Evolutionary conservation across 2,888 invertebrate genomes (phyloP).

Genomic region (Drosophila recens): DNA sequence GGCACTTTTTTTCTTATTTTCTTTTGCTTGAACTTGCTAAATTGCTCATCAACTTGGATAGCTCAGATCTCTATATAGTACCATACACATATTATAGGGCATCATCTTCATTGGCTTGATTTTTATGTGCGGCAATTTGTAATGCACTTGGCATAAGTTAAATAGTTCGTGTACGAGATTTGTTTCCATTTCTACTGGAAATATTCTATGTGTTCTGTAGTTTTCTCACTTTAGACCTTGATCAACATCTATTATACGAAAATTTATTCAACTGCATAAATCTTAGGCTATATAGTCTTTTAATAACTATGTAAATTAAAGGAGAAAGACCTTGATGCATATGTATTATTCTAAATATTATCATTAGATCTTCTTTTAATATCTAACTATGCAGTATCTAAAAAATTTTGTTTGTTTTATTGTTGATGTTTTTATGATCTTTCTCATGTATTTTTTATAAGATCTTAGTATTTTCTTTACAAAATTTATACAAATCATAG

Average conservation of each 20-base stretch:
- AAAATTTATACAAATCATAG: background rate
- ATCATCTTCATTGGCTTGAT: constrained; percentile 40
- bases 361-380: background rate
- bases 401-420: background rate
- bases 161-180: background rate
- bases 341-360: background rate
- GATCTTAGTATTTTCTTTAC: background rate
- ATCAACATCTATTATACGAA: constrained; percentile 11
- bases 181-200: background rate
- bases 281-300: background rate
- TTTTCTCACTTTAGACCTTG: constrained; percentile 6
- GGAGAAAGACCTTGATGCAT: background rate
- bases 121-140: constrained; percentile 43
- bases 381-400: background rate
- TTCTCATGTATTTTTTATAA: background rate
- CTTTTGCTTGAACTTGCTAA: constrained; percentile 70
- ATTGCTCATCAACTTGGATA: constrained; percentile 51
- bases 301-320: background rate
- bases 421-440: background rate
- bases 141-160: constrained; percentile 23
- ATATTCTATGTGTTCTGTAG: background rate
- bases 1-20: constrained; percentile 11
- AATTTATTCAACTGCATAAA: background rate
- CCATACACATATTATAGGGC: constrained; percentile 14
- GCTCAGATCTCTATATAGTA: constrained; percentile 11